Base-by-base conservation (phyloP, 2,888 invertebrate species). In the Perdita meconis region DNA sequence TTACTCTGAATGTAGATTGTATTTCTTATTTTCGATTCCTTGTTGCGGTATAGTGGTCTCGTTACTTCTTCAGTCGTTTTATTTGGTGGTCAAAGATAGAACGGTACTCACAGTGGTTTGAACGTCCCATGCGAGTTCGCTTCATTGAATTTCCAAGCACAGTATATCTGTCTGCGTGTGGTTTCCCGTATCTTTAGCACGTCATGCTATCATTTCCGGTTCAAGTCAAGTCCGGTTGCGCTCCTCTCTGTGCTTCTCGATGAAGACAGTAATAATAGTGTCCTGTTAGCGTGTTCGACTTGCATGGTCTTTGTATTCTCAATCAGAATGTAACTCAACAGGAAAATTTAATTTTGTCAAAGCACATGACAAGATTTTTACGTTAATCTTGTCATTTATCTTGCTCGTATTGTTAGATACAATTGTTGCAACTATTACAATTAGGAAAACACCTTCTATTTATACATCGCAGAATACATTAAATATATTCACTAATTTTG, bases 121-220 rank as follows among this genome's bases (percentile, higher is more conserved):
- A 51, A 47, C 51, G 57, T 44, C 57, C 60, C 63, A 63, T 65
- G 24, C 34, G 73, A 83, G 80, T 64, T 53, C 72, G 59, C 79
- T 86, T 86, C 86, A 88, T 87, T 89, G 80, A 86, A 82, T 88
- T 90, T 87, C 87, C 80, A 85, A 83, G 86, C 88, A 86, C 84
- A 73, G 53, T 70, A 69, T 80, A 83, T 81, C 81, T 78, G 59
- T 71, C 80, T 69, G 80, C 64, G 68, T 73, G 81, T 76, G 75
- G 85, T 86, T 87, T 87, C 83, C 79, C 85, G 87, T 86, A 88
- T 86, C 86, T 84, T 73, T 67, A 68, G 76, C 85, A 83, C 86
- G 87, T 88, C 88, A 81, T 81, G 50, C 67, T 68, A 74, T 66
- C 75, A 65, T 79, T 88, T 88, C 88, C 88, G 86, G 88, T 67